Evolutionary conservation across 2,888 invertebrate genomes (phyloP).

Genomic region (Zhengitettix transpicula): DNA sequence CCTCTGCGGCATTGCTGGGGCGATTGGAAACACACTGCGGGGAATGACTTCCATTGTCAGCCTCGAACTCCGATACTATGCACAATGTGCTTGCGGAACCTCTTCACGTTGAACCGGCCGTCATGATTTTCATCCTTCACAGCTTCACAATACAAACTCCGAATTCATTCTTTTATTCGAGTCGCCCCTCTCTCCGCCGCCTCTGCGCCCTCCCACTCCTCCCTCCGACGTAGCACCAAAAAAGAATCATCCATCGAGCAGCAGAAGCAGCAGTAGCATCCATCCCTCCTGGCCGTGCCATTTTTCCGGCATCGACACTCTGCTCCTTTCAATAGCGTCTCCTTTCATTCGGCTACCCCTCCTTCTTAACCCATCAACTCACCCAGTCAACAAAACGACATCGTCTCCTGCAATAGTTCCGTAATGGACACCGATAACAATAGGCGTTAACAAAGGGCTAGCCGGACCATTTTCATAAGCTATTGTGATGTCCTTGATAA

Average conservation of each 20-base stretch:
- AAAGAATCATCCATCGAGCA: neutral
- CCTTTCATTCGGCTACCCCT: constrained; percentile 1
- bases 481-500: constrained; percentile 15
- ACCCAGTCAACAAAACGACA: constrained; percentile 15
- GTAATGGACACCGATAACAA: constrained; percentile 16
- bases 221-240: neutral
- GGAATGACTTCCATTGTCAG: neutral
- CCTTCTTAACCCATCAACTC: constrained; percentile 4
- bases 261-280: neutral
- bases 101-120: neutral
- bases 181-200: constrained; percentile 2
- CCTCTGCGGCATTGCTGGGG: neutral
- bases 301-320: constrained; percentile 5
- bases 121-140: constrained; percentile 14
- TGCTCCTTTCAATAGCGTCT: constrained; percentile 8
- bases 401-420: constrained; percentile 14
- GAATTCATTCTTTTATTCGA: constrained; percentile 13
- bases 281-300: constrained; percentile 7
- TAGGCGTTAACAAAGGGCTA: constrained; percentile 16
- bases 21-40: neutral
- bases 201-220: neutral
- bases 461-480: constrained; percentile 17
- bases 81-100: neutral
- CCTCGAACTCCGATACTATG: neutral
- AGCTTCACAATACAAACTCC: constrained; percentile 15